Evolutionary conservation across 2,888 invertebrate species (phyloP).

Genomic region (Gasteruption jaculator): DNA sequence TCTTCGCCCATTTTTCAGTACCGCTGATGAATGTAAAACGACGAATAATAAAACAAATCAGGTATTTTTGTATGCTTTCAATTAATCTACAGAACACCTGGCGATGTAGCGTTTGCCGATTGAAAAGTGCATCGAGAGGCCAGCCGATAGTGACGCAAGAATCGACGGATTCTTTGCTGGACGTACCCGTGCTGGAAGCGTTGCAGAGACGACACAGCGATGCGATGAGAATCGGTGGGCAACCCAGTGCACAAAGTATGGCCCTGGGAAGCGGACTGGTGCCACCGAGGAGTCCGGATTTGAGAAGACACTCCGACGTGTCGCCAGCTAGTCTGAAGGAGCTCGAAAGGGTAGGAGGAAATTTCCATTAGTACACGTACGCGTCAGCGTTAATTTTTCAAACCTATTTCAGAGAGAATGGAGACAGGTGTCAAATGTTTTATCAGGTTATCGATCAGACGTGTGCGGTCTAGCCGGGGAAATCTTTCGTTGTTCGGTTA

Average conservation of each 20-base stretch:
- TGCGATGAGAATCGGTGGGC: constrained; percentile 63
- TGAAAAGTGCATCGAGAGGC: constrained; percentile 74
- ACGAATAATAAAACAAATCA: too few species aligned
- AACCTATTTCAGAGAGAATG: too few species aligned
- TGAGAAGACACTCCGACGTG: constrained; percentile 79
- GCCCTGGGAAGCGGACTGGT: constrained; percentile 63
- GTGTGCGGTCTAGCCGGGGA: too few species aligned
- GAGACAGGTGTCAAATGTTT: too few species aligned
- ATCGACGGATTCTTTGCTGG: constrained; percentile 78
- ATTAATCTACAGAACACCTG: constrained; percentile 62
- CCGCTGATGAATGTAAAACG: too few species aligned
- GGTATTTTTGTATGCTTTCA: too few species aligned
- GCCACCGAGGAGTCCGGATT: constrained; percentile 80
- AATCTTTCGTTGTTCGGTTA: too few species aligned
- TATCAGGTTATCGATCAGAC: too few species aligned
- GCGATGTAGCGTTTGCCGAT: constrained; percentile 86
- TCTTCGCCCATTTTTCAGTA: too few species aligned
- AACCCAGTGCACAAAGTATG: constrained; percentile 44
- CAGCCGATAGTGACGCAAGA: constrained; percentile 70
- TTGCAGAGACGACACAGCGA: constrained; percentile 80
- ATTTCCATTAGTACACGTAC: not conserved
- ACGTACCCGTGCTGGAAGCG: constrained; percentile 74
- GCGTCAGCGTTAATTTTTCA: too few species aligned
- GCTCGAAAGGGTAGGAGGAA: constrained; percentile 80
- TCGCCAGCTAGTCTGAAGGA: constrained; percentile 84